These are phyloP conservation scores for Xestia rhomboidea DNA, from an alignment of 2,888 invertebrate species.

Conservation along the genomic window DNA sequence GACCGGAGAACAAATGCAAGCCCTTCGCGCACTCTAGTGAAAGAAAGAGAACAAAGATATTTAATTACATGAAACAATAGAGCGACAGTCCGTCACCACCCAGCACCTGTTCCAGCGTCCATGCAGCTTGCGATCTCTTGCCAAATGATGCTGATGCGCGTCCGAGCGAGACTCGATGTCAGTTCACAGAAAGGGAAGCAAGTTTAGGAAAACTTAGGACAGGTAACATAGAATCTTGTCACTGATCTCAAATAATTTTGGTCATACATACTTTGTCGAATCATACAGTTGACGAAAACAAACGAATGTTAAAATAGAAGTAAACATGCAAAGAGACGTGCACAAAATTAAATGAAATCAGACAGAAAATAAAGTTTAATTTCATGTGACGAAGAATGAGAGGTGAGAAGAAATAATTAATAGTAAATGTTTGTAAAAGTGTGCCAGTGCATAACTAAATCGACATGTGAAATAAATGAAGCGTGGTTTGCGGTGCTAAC, in stretches of 20 bases:
- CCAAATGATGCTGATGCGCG: conserved; percentile 82
- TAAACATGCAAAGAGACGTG: conserved; percentile 75
- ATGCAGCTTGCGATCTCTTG: conserved; percentile 85
- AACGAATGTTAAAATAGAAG: conserved; percentile 60
- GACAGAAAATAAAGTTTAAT: conserved; percentile 70
- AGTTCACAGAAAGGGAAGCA: conserved; percentile 74
- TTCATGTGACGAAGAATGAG: conserved; percentile 56
- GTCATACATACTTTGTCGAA: conserved; percentile 57
- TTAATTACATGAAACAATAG: conserved; percentile 80
- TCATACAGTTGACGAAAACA: conserved; percentile 62
- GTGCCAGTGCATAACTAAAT: conserved; percentile 58
- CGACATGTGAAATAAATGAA: conserved; percentile 65
- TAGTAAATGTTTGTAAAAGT: conserved; percentile 50
- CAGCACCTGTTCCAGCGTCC: conserved; percentile 86
- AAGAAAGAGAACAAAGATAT: conserved; percentile 85
- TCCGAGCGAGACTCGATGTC: conserved; percentile 77
- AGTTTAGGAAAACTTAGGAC: conserved; percentile 74
- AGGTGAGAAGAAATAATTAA: conserved; percentile 49
- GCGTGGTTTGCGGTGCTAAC: conserved; percentile 70
- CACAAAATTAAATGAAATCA: conserved; percentile 90
- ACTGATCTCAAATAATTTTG: conserved; percentile 90
- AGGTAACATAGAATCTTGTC: conserved; percentile 86
- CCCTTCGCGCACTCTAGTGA: conserved; percentile 92
- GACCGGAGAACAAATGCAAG: conserved; percentile 91
- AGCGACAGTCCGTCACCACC: conserved; percentile 84